Conservation (phyloP, 2,888 invertebrate species). For the Malthinus seriepunctatus region DNA sequence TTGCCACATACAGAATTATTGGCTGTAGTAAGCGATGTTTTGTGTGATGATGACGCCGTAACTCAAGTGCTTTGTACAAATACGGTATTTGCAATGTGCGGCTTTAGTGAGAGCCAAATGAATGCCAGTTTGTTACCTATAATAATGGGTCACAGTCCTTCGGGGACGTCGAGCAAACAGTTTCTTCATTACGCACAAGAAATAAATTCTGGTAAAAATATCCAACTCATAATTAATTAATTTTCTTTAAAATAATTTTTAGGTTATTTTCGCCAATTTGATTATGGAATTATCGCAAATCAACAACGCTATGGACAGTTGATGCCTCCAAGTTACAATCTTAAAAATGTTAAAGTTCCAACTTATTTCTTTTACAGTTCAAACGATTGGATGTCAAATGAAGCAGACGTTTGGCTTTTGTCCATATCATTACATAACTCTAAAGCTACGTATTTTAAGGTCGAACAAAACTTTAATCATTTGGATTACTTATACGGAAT, state of each 20-base stretch:
- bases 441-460: constrained; percentile 56
- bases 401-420: constrained; percentile 25
- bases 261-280: constrained; percentile 24
- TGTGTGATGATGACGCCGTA: constrained; percentile 52
- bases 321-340: constrained; percentile 50
- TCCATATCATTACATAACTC: constrained; percentile 2
- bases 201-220: constrained; percentile 49
- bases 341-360: constrained; percentile 49
- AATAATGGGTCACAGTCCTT: constrained; percentile 44
- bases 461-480: constrained; percentile 61
- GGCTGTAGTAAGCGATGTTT: constrained; percentile 56
- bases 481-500: constrained; percentile 69
- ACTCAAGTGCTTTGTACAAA: constrained; percentile 44
- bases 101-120: constrained; percentile 46
- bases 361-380: constrained; percentile 52
- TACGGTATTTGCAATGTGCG: constrained; percentile 45
- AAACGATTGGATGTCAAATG: constrained; percentile 55
- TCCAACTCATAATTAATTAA: background rate
- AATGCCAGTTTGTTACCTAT: constrained; percentile 44
- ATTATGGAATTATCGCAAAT: constrained; percentile 21
- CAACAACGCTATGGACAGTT: constrained; percentile 37
- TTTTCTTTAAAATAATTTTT: too few relatives aligned
- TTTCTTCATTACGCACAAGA: constrained; percentile 73
- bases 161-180: constrained; percentile 62
- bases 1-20: constrained; percentile 61